phyloP scores from a whole-genome alignment of 1,140 invertebrate species.

The Micrasema minimum region DNA sequence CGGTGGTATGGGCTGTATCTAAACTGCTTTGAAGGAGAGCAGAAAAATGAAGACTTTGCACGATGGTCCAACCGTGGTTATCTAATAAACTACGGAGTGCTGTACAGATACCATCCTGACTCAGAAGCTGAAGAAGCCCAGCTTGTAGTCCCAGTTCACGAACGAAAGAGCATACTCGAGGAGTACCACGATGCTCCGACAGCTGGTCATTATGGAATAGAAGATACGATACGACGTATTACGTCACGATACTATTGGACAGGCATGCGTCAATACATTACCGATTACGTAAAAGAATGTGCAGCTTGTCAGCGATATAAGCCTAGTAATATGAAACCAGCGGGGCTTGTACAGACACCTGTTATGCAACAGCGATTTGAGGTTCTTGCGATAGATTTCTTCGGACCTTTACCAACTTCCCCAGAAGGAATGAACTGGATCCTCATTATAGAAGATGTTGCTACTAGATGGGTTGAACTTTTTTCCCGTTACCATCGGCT shows the following conservation, averaged over 20 bases:
- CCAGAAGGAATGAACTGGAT: constrained; percentile 54
- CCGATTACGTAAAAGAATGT: not conserved
- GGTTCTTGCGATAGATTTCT: not conserved
- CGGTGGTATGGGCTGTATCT: no score
- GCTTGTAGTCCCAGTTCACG: no score
- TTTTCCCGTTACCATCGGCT: constrained; percentile 54
- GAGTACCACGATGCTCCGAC: constrained; percentile 53
- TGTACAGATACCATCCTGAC: not conserved
- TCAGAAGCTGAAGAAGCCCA: not conserved
- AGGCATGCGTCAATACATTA: not conserved
- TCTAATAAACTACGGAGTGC: not conserved
- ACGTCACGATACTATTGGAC: constrained; percentile 53
- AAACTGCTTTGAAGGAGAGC: not conserved
- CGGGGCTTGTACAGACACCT: not conserved
- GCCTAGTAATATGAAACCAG: constrained; percentile 2
- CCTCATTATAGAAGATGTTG: constrained; percentile 55
- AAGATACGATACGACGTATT: constrained; percentile 52
- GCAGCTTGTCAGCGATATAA: constrained; percentile 1
- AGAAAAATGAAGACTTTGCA: not conserved
- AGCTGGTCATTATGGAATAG: constrained; percentile 55
- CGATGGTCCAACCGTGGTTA: not conserved
- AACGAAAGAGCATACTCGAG: constrained; percentile 39
- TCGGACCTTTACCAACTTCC: constrained; percentile 7
- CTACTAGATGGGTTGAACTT: constrained; percentile 55
- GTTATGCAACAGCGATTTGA: not conserved